A percentile compares a stretch with the other conserved stretches of the same genome.
These are phyloP conservation scores for Oncorhynchus keta DNA, from an alignment of 2,113 vertebrate genomes.

Conservation along the genomic window DNA sequence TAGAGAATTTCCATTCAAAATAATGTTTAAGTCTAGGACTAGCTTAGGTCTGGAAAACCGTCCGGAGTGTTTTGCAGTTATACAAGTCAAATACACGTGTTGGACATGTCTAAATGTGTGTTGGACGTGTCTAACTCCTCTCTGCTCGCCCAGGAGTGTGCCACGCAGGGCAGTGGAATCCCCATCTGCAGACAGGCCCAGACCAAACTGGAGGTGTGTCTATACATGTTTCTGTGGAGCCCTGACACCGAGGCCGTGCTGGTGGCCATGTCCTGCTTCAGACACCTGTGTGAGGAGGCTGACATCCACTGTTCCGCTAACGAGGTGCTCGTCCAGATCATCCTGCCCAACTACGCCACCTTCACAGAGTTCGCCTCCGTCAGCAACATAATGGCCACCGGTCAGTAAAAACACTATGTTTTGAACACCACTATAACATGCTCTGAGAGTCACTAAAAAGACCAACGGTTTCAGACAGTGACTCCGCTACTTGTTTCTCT, in stretches of 20 bases:
- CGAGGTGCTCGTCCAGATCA: constrained; percentile 90
- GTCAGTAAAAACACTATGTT: constrained; percentile 65
- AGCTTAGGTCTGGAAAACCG: too few relatives aligned
- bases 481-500: background rate
- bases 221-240: constrained; percentile 97
- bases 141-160: constrained; percentile 76
- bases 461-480: too few relatives aligned
- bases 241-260: constrained; percentile 93
- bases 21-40: too few relatives aligned
- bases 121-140: background rate
- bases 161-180: constrained; percentile 82
- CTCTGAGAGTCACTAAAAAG: too few relatives aligned
- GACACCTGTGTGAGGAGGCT: constrained; percentile 95
- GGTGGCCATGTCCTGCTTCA: constrained; percentile 98
- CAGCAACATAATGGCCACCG: constrained; percentile 97
- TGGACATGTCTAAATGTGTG: background rate
- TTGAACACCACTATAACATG: background rate
- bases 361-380: constrained; percentile 97
- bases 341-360: constrained; percentile 94
- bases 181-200: constrained; percentile 91
- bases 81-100: too few relatives aligned
- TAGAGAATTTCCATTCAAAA: too few relatives aligned
- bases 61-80: too few relatives aligned
- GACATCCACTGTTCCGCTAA: constrained; percentile 95
- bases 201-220: constrained; percentile 90